A percentile compares a stretch with the other conserved stretches of the same genome.
Conservation (phyloP, 2,888 invertebrate genomes). For the Erebia ligea region DNA sequence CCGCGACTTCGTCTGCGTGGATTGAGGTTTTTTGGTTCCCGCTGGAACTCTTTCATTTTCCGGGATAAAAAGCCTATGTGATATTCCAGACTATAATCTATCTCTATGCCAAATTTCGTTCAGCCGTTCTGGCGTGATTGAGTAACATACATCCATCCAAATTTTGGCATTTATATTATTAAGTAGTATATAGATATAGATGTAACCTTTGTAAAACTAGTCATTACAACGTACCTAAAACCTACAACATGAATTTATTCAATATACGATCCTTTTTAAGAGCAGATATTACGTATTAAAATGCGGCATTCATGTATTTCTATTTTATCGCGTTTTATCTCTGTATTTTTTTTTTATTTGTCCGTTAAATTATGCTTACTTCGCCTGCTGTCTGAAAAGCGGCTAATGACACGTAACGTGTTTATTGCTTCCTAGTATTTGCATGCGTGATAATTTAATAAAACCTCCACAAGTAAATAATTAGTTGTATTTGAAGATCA, state of each 20-base stretch:
- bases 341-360: neutral
- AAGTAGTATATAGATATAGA: too few relatives aligned
- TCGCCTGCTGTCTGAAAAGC: neutral
- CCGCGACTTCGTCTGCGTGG: too few relatives aligned
- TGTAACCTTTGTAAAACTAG: constrained; percentile 44
- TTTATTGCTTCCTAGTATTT: neutral
- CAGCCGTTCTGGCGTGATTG: too few relatives aligned
- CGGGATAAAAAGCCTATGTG: too few relatives aligned
- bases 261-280: neutral
- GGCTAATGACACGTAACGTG: neutral
- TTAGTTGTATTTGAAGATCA: neutral
- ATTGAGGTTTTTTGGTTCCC: too few relatives aligned
- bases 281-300: neutral
- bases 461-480: neutral
- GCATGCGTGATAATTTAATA: neutral
- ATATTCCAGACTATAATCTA: too few relatives aligned
- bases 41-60: too few relatives aligned
- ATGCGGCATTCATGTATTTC: neutral
- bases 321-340: too few relatives aligned
- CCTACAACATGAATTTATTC: neutral
- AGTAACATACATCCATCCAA: too few relatives aligned
- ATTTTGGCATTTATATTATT: too few relatives aligned
- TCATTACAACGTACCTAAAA: neutral
- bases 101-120: too few relatives aligned
- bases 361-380: neutral